These are phyloP conservation scores for Spatula clypeata DNA, from an alignment of 2,797 vertebrate species.

Conservation along the genomic window DNA sequence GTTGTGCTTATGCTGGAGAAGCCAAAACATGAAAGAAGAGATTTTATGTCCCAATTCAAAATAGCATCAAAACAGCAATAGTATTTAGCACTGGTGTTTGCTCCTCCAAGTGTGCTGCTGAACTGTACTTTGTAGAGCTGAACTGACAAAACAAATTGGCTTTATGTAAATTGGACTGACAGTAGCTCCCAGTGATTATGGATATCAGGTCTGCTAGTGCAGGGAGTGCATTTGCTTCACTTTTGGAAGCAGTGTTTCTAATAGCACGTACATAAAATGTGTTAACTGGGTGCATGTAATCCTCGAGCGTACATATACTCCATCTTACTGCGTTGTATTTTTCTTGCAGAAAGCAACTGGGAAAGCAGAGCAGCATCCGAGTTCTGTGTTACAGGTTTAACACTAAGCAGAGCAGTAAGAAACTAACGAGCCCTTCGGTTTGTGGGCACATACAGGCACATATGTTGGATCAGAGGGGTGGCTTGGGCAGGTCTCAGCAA, in stretches of 20 bases:
- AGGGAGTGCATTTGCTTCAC: slow-evolving; percentile 26
- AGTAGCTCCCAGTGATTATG: slow-evolving; percentile 46
- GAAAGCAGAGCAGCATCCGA: neutral
- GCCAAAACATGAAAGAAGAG: slow-evolving; percentile 9
- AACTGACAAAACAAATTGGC: slow-evolving; percentile 17
- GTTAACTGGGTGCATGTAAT: neutral
- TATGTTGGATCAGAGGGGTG: neutral
- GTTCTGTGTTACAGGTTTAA: neutral
- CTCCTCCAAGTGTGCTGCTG: neutral
- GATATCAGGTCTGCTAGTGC: neutral
- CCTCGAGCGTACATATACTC: neutral
- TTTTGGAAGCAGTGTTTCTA: slow-evolving; percentile 4
- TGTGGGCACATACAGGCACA: neutral
- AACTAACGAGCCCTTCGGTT: neutral
- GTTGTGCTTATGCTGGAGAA: neutral
- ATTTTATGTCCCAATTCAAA: slow-evolving; percentile 36
- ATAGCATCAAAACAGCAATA: slow-evolving; percentile 31
- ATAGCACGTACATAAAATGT: neutral
- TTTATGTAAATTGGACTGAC: slow-evolving; percentile 48
- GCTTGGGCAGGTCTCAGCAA: neutral
- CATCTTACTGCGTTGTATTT: neutral
- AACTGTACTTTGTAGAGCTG: neutral
- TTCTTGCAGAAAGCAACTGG: neutral
- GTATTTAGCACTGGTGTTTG: neutral
- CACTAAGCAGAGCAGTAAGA: neutral